Conservation (phyloP, 2,888 invertebrate genomes). For the Venustoraphidia nigricollis region DNA sequence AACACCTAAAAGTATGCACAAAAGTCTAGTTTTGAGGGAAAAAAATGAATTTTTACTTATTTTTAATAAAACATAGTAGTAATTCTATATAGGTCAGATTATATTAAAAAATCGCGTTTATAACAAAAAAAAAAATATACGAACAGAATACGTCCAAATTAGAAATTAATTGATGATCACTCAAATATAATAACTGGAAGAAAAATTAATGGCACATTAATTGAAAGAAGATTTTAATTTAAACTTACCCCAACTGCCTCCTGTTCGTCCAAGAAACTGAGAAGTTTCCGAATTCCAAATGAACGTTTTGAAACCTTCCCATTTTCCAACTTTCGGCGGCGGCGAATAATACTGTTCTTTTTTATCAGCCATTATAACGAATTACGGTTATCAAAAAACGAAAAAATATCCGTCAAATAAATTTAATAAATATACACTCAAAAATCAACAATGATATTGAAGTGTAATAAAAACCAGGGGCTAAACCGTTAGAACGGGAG, state of each 20-base stretch:
- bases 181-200: not conserved
- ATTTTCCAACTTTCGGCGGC: slow-evolving; percentile 67
- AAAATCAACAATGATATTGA: too few relatives aligned
- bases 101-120: not conserved
- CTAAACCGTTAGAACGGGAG: too few relatives aligned
- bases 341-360: slow-evolving; percentile 67
- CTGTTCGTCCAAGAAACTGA: slow-evolving; percentile 83
- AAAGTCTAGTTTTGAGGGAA: too few relatives aligned
- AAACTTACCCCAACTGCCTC: slow-evolving; percentile 87
- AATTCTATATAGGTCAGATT: not conserved
- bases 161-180: not conserved
- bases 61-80: too few relatives aligned
- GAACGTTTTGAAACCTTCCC: slow-evolving; percentile 74
- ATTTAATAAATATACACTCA: too few relatives aligned
- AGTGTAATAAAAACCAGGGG: too few relatives aligned
- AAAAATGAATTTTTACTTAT: too few relatives aligned
- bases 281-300: slow-evolving; percentile 85
- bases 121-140: not conserved
- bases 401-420: too few relatives aligned
- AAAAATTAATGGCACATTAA: not conserved
- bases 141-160: not conserved
- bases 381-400: too few relatives aligned
- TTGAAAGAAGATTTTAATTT: slow-evolving; percentile 2
- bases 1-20: too few relatives aligned
- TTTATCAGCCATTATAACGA: slow-evolving; percentile 57